Conservation (phyloP, 30 jellyfish, hydroid and myxozoan genomes). For the Hydractinia symbiolongicarpus region DNA sequence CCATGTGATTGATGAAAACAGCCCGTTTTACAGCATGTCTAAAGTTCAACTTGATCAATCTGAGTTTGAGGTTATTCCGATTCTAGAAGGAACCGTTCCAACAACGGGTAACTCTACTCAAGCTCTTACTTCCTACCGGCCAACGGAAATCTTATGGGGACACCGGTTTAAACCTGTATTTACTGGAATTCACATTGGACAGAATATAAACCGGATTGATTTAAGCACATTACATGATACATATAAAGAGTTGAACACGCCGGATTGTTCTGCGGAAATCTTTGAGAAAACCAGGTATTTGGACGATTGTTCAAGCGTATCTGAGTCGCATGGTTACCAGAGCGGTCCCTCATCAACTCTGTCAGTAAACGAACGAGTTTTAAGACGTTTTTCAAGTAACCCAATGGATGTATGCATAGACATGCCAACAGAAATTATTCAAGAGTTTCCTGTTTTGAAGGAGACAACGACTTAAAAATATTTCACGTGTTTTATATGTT, state of each 20-base stretch:
- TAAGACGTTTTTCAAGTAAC: neutral
- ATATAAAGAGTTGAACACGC: slow-evolving; percentile 64
- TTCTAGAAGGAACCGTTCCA: slow-evolving; percentile 89
- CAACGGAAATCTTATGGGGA: slow-evolving; percentile 81
- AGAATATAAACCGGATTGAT: slow-evolving; percentile 53
- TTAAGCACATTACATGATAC: slow-evolving; percentile 50
- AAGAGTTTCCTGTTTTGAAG: neutral
- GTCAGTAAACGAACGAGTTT: slow-evolving; percentile 16
- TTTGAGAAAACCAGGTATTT: slow-evolving; percentile 12
- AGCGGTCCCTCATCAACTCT: slow-evolving; percentile 75
- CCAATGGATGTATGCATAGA: neutral
- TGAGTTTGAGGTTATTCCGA: slow-evolving; percentile 57
- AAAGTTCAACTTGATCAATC: slow-evolving; percentile 38
- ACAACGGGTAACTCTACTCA: slow-evolving; percentile 90
- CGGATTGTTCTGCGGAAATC: slow-evolving; percentile 60
- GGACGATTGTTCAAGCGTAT: slow-evolving; percentile 50
- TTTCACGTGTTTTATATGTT: neutral
- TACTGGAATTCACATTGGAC: slow-evolving; percentile 38
- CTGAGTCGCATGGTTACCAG: slow-evolving; percentile 75
- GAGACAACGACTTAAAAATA: neutral
- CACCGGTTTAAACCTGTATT: slow-evolving; percentile 56
- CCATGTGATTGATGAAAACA: slow-evolving; percentile 78
- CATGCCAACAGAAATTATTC: neutral
- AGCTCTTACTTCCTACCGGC: slow-evolving; percentile 71
- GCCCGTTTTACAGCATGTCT: slow-evolving; percentile 75